Evolutionary conservation across 2,888 invertebrate species (phyloP).

Genomic region (Bembecia ichneumoniformis): DNA sequence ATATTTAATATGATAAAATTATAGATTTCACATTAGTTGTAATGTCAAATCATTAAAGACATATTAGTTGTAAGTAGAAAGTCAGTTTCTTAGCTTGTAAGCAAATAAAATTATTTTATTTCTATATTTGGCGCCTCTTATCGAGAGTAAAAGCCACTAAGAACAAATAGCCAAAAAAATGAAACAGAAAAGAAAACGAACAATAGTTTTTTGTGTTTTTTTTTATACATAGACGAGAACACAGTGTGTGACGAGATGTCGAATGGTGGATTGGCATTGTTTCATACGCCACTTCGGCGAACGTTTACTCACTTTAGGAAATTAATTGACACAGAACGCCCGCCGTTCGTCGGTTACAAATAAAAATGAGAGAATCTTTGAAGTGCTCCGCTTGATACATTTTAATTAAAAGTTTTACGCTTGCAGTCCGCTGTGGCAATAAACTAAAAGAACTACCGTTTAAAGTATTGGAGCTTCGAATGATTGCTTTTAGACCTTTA

Average conservation of each 20-base stretch:
- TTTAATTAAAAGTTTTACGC: conserved; percentile 65
- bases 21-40: too few relatives aligned
- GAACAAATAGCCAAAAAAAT: conserved; percentile 43
- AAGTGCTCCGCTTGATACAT: conserved; percentile 42
- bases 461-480: too few relatives aligned
- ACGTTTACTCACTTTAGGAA: conserved; percentile 56
- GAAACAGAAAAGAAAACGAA: conserved; percentile 45
- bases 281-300: conserved; percentile 35
- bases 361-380: conserved; percentile 46
- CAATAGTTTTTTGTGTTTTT: conserved; percentile 52
- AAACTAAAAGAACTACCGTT: too few relatives aligned
- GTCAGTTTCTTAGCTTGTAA: too few relatives aligned
- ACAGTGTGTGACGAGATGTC: conserved; percentile 37
- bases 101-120: too few relatives aligned
- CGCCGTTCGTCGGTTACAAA: conserved; percentile 34
- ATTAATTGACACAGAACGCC: conserved; percentile 57
- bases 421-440: conserved; percentile 15
- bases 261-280: conserved; percentile 34
- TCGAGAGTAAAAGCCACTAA: conserved; percentile 4
- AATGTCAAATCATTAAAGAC: too few relatives aligned
- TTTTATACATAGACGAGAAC: conserved; percentile 20
- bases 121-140: too few relatives aligned
- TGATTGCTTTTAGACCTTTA: too few relatives aligned
- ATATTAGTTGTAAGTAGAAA: too few relatives aligned
- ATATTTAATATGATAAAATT: too few relatives aligned